Conservation (phyloP, 2,113 vertebrate genomes). For the human (Homo sapiens) region DNA sequence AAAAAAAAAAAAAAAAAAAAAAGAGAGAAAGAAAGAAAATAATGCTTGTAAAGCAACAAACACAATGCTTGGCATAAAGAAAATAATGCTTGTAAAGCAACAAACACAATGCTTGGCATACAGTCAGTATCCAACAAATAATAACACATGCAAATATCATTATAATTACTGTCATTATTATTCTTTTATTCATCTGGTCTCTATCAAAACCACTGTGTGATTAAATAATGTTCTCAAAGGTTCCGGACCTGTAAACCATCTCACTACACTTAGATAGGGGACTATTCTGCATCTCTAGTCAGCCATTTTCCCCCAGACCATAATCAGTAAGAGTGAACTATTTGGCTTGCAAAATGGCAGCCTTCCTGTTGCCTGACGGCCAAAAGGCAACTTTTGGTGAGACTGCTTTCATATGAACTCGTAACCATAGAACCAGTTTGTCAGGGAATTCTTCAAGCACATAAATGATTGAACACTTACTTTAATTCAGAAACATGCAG, state of each 20-base stretch:
- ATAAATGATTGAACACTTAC: background rate
- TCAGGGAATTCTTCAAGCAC: background rate
- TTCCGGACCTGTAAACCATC: background rate
- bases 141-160: background rate
- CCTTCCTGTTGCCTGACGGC: background rate
- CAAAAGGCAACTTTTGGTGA: background rate
- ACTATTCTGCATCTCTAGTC: background rate
- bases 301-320: background rate
- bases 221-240: background rate
- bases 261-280: background rate
- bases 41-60: background rate
- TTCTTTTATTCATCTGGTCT: background rate
- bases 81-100: background rate
- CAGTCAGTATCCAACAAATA: background rate
- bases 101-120: background rate
- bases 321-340: background rate
- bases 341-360: background rate
- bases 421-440: background rate
- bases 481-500: conserved; percentile 8
- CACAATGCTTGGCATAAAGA: background rate
- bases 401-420: background rate
- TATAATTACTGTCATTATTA: background rate
- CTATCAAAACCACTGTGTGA: background rate
- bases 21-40: background rate
- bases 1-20: too few species aligned